Evolutionary conservation across 2,797 vertebrate genomes (phyloP).

Genomic region (Ceyx erithaca): DNA sequence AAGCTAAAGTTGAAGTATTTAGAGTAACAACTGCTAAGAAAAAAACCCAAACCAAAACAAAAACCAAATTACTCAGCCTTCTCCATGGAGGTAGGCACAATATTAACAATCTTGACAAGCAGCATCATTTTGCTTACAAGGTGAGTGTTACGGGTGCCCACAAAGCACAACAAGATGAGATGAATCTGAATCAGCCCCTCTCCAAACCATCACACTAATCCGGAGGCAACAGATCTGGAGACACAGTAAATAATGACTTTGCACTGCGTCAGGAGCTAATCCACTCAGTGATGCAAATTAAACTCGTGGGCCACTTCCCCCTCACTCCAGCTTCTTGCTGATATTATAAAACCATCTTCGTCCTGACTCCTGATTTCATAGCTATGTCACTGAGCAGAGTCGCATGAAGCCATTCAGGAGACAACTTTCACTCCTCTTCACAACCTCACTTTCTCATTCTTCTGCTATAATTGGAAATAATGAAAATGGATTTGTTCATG

Average conservation of each 20-base stretch:
- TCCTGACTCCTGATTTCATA: slow-evolving; percentile 5
- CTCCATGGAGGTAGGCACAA: not conserved
- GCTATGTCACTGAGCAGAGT: not conserved
- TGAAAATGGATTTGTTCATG: slow-evolving; percentile 45
- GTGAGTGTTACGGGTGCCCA: not conserved
- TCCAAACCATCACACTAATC: not conserved
- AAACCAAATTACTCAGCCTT: not conserved
- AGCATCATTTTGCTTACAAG: slow-evolving; percentile 13
- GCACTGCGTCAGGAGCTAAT: slow-evolving; percentile 63
- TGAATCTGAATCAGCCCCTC: slow-evolving; percentile 42
- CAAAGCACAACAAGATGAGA: not conserved
- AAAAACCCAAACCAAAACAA: not conserved
- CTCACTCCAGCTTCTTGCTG: slow-evolving; percentile 41
- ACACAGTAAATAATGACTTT: slow-evolving; percentile 54
- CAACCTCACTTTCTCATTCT: slow-evolving; percentile 32
- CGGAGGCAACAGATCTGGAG: slow-evolving; percentile 14
- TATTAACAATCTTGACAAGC: not conserved
- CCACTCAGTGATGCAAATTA: slow-evolving; percentile 63
- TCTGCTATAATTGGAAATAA: slow-evolving; percentile 56
- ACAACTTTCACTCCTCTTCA: slow-evolving; percentile 36
- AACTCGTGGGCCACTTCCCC: slow-evolving; percentile 58
- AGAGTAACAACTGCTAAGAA: not conserved
- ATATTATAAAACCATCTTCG: not conserved
- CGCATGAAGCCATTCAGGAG: slow-evolving; percentile 18
- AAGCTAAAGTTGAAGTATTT: not conserved